Base-by-base conservation (phyloP, 2,888 invertebrate genomes). In the Athalia rosae region DNA sequence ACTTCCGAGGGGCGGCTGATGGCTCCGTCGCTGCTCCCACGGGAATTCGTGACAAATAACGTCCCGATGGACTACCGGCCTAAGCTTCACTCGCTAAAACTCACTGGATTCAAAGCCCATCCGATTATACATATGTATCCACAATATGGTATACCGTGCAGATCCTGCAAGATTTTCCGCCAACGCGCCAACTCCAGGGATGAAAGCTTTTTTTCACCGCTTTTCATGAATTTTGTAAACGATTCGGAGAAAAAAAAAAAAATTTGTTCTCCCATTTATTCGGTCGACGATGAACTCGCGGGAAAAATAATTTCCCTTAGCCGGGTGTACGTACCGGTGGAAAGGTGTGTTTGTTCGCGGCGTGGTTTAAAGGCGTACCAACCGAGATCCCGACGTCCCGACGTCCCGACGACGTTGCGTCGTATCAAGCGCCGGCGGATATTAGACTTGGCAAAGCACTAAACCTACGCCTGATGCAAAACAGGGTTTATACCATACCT, bases 1-100 rank as follows among this genome's bases (percentile, higher is more conserved):
- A 64, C 67, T 78, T 76, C 77, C 78, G 80, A 81, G 80, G 79
- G 63, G 66, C 41, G 61, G 47, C 62, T 48, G 77, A 81, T 79
- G 63, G 78, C 78, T 76, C 79, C 79, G 83, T 82, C 82, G 80
- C 80, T 58, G 45, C 62, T 83, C 82, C 83, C 82, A 77, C 61
- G 84, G 83, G 84, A 81, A 83, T 83, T 80, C 82, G 69, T 82
- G 82, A 84, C 85, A 84, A 71, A 71, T 71, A 71, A 71, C 71
- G 71, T 71, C 71, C 71, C 71, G 45, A n/a, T 71, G 58, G 56
- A 71, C 71, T 7, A 8, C 41, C n/a, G 58, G 71, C 58, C 58
- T 56, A 71, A 71, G 67, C 67, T 50, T 53, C 41, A 67, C 67
- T 53, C 50, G 67, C 67, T 67, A 50, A 67, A 48, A 53, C 53